Evolutionary conservation across 1,140 invertebrate species (phyloP).

Genomic region (Solenopsis invicta): DNA sequence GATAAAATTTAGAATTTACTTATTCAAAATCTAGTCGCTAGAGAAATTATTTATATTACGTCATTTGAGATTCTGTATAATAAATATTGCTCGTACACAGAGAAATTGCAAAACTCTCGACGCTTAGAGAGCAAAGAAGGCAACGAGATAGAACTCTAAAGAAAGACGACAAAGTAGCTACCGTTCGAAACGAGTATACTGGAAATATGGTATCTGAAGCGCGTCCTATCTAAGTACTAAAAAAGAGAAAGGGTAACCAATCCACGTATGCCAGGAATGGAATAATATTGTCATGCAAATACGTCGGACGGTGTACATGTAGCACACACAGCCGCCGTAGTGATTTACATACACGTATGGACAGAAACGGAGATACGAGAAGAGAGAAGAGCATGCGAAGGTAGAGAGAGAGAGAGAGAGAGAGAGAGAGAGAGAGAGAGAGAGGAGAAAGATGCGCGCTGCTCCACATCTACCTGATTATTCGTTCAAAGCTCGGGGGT

Average conservation of each 20-base stretch:
- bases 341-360: conserved; percentile 83
- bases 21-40: neutral
- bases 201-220: conserved; percentile 14
- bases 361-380: conserved; percentile 56
- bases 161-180: conserved; percentile 6
- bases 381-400: conserved; percentile 41
- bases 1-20: conserved; percentile 2
- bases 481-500: conserved; percentile 73
- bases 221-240: conserved; percentile 40
- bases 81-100: neutral
- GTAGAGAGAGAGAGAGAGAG: conserved; percentile 47
- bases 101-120: conserved; percentile 14
- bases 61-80: neutral
- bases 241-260: conserved; percentile 74
- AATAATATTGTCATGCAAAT: conserved; percentile 85
- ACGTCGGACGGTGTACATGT: conserved; percentile 66
- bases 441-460: conserved; percentile 41
- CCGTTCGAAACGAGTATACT: conserved; percentile 14
- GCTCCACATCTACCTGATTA: conserved; percentile 83
- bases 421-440: conserved; percentile 35
- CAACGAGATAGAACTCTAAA: neutral
- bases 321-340: conserved; percentile 67
- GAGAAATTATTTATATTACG: neutral
- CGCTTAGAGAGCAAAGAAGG: neutral
- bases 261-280: conserved; percentile 77